phyloP scores from a whole-genome alignment of 2,797 vertebrate species.

The Selene dorsalis region DNA sequence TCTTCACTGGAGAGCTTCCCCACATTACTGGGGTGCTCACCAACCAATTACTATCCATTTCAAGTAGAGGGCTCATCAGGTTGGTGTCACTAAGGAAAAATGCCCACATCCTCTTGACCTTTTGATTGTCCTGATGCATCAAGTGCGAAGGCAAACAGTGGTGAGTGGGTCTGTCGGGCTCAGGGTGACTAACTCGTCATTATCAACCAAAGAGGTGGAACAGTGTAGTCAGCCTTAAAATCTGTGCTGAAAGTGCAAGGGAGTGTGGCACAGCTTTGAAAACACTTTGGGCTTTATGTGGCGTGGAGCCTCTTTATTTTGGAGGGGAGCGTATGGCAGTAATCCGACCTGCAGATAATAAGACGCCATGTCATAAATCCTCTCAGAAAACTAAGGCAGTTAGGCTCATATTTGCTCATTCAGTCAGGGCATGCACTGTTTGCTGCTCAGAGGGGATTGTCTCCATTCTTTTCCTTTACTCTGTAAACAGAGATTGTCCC shows the following conservation, averaged over 20 bases:
- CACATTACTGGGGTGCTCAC: slow-evolving; percentile 59
- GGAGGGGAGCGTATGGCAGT: slow-evolving; percentile 59
- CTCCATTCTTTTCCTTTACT: slow-evolving; percentile 48
- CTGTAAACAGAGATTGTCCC: slow-evolving; percentile 74
- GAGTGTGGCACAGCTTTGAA: slow-evolving; percentile 55
- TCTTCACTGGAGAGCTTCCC: slow-evolving; percentile 48
- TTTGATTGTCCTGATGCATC: slow-evolving; percentile 64
- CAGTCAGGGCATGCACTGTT: slow-evolving; percentile 64
- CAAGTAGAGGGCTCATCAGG: slow-evolving; percentile 59
- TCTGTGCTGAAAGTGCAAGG: slow-evolving; percentile 55
- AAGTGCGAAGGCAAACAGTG: slow-evolving; percentile 61
- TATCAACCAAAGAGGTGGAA: slow-evolving; percentile 56
- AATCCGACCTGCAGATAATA: slow-evolving; percentile 78
- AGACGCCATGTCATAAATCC: slow-evolving; percentile 75
- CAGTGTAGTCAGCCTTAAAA: slow-evolving; percentile 63
- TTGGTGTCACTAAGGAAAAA: slow-evolving; percentile 52
- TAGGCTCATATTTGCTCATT: slow-evolving; percentile 73
- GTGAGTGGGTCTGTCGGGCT: slow-evolving; percentile 39
- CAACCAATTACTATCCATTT: slow-evolving; percentile 72
- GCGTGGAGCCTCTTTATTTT: slow-evolving; percentile 71
- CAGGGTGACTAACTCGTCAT: slow-evolving; percentile 57
- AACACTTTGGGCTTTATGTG: slow-evolving; percentile 75
- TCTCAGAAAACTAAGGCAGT: slow-evolving; percentile 71
- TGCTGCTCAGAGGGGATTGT: slow-evolving; percentile 62
- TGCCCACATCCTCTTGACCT: slow-evolving; percentile 63